phyloP scores from a whole-genome alignment of 2,797 vertebrate genomes.

The Peromyscus attwateri region DNA sequence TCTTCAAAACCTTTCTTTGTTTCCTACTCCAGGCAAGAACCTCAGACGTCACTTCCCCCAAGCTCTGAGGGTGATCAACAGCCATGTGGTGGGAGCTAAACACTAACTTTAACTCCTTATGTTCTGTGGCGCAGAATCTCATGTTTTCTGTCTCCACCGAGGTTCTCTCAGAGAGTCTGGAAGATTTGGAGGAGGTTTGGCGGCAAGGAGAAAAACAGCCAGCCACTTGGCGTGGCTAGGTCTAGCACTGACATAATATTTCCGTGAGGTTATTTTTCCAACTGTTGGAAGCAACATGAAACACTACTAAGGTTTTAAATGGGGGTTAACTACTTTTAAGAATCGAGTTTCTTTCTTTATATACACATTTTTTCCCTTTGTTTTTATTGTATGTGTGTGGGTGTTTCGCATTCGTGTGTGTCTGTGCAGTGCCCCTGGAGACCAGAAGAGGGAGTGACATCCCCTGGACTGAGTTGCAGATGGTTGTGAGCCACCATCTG shows the following conservation, averaged over 20 bases:
- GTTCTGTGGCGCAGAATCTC: not conserved
- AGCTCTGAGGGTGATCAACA: not conserved
- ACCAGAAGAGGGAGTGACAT: not conserved
- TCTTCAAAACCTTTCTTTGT: not conserved
- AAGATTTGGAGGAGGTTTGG: not conserved
- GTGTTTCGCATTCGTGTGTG: not conserved
- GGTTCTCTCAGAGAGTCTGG: not conserved
- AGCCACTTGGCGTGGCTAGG: not conserved
- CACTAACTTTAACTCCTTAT: not conserved
- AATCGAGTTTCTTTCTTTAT: not conserved
- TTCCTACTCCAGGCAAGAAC: fast-evolving
- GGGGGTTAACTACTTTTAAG: not conserved
- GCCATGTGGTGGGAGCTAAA: not conserved
- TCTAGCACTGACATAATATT: too few relatives aligned
- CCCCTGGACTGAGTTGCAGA: not conserved
- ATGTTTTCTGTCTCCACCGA: not conserved
- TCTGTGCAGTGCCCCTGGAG: not conserved
- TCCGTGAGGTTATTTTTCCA: not conserved
- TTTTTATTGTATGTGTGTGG: not conserved
- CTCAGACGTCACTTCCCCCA: not conserved
- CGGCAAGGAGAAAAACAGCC: not conserved
- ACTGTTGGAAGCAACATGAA: not conserved
- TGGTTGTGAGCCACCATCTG: not conserved
- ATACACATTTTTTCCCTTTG: not conserved
- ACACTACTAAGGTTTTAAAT: not conserved